Base-by-base conservation (phyloP, 2,113 vertebrate species). In the Columbina picui region DNA sequence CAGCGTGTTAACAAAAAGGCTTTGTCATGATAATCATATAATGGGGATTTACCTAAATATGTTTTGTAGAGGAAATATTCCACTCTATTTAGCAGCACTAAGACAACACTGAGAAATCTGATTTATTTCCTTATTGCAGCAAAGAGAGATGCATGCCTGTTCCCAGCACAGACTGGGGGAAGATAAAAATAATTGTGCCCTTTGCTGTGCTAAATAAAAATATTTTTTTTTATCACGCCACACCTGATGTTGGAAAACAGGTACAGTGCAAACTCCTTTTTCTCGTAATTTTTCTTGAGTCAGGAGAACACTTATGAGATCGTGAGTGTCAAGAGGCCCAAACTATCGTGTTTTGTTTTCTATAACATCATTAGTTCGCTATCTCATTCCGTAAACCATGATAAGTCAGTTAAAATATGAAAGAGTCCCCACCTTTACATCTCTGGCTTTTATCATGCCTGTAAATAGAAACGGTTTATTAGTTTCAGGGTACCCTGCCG, bases 141-240 rank as follows among this genome's bases (percentile, higher is more conserved):
- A 23, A 15, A 52, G 12, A n/a, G 10, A 50, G 19, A 11, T 3
- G 9, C 3, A 1, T 38, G 4, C 14, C 26, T 29, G 9, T 71
- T 90, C 38, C 38, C 32, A 11, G 82, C 19, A 56, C 16, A 25
- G 25, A 29, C 16, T 15, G 21, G 15, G 9, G 12, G 13, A 14
- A 59, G 17, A 43, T 8, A 10, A 19, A 71, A 32, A 29, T 1
- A 12, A 3, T 26, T 12, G 4, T 13, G 10, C 1, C 0, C 1
- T 82, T 88, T 21, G 21, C 23, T 16, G 6, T 7, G 9, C 6
- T 67, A 30, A 49, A 74, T 63, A 30, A 27, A 68, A 81, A 1
- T 12, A 13, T 7, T 21, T 0, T 67, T 60, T 25, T 75, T 56
- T 16, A 38, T 55, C 16, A 3, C 2, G 23, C 47, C 68, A 49